phyloP scores from a whole-genome alignment of 2,113 vertebrate species.

The Melanocharis versteri region DNA sequence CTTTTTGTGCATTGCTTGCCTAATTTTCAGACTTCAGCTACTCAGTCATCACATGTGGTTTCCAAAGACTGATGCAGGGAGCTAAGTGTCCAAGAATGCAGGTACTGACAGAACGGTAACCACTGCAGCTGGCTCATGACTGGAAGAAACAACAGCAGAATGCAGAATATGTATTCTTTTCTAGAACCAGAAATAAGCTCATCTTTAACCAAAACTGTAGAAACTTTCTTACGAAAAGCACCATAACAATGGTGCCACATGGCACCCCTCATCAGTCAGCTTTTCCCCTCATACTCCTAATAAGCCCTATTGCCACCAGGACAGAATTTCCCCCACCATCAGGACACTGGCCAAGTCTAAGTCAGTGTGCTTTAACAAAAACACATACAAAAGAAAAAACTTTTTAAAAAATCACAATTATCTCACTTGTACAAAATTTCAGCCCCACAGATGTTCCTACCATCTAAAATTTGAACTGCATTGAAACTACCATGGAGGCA shows the following conservation, averaged over 20 bases:
- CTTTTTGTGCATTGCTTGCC: background rate
- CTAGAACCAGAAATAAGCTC: background rate
- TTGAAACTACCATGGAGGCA: background rate
- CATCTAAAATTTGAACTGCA: background rate
- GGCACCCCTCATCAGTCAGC: background rate
- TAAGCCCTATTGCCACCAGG: background rate
- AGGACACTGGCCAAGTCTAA: background rate
- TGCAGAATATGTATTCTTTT: background rate
- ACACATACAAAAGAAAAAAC: background rate
- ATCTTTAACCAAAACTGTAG: background rate
- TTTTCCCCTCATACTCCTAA: background rate
- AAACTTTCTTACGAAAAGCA: background rate
- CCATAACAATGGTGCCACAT: background rate
- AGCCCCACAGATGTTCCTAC: background rate
- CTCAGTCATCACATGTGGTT: background rate
- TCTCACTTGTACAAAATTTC: background rate
- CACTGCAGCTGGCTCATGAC: background rate
- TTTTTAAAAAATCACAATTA: background rate
- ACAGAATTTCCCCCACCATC: background rate
- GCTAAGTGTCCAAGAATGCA: background rate
- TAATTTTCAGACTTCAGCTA: constrained; percentile 22
- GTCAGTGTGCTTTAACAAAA: background rate
- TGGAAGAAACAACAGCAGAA: background rate
- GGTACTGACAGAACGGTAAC: background rate
- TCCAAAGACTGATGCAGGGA: background rate